These are phyloP conservation scores for Nebria salina DNA, from an alignment of 2,888 invertebrate genomes.

Conservation along the genomic window DNA sequence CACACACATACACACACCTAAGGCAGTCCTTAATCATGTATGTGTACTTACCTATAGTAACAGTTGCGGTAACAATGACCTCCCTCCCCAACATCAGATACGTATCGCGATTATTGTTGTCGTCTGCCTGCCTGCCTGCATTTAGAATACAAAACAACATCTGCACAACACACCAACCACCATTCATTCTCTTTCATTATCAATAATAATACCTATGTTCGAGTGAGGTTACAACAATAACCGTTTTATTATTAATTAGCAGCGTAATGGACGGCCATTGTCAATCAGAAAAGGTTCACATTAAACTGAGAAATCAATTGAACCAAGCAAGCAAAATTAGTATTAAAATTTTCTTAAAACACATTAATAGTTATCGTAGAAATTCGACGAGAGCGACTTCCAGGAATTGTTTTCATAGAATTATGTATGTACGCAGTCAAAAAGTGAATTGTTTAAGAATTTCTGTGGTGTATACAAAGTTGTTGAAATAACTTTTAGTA, in stretches of 20 bases:
- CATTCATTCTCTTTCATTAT: neutral
- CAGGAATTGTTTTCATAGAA: neutral
- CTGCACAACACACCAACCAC: neutral
- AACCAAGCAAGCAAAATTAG: neutral
- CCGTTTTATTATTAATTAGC: neutral
- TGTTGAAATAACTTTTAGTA: constrained; percentile 37
- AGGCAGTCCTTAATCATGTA: neutral
- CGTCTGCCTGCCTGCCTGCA: neutral
- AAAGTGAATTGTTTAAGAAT: constrained; percentile 34
- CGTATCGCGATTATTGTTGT: neutral
- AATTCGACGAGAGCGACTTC: neutral
- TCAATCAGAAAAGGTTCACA: no score
- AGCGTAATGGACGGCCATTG: neutral
- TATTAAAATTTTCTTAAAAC: neutral
- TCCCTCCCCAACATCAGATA: neutral
- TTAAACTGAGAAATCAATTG: no score
- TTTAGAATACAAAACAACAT: constrained; percentile 5
- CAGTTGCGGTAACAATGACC: constrained; percentile 3
- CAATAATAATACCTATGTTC: no score
- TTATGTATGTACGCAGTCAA: constrained; percentile 12
- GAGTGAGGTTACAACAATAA: neutral
- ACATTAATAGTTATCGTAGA: neutral
- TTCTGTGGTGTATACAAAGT: constrained; percentile 28
- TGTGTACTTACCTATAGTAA: constrained; percentile 9
- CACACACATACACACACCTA: neutral